Conservation (phyloP, 2,797 vertebrate species). For the Atherinosoma microstoma region DNA sequence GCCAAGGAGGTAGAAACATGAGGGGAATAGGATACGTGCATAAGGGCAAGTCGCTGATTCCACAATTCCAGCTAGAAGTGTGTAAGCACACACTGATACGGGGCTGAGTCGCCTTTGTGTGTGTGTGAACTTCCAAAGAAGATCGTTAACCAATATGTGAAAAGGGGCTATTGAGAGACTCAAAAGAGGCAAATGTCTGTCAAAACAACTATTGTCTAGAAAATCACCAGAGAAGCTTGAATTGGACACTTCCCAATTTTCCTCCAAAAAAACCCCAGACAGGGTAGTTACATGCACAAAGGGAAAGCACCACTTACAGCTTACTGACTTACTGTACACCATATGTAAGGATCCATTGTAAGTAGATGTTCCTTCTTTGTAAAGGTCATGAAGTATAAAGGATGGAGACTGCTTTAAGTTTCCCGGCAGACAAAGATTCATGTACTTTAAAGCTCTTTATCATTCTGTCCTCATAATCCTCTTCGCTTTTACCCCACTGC, state of each 20-base stretch:
- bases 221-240: background rate
- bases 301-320: background rate
- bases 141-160: background rate
- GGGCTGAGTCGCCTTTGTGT: no score
- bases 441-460: constrained; percentile 6
- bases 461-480: constrained; percentile 15
- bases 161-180: background rate
- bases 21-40: background rate
- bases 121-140: background rate
- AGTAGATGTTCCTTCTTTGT: constrained; percentile 10
- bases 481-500: constrained; percentile 6
- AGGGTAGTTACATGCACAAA: background rate
- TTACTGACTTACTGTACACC: background rate
- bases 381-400: constrained; percentile 7
- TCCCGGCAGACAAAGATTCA: background rate
- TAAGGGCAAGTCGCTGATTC: background rate
- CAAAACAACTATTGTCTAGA: background rate
- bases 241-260: no score
- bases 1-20: no score
- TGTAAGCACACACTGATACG: no score
- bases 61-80: no score
- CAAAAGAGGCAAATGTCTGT: background rate
- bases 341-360: background rate
- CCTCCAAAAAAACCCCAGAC: background rate
- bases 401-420: background rate